Percentiles rank a stretch among this genome's conserved stretches.
These are phyloP conservation scores for Podabrus alpinus DNA, from an alignment of 2,888 invertebrate species.

Conservation along the genomic window DNA sequence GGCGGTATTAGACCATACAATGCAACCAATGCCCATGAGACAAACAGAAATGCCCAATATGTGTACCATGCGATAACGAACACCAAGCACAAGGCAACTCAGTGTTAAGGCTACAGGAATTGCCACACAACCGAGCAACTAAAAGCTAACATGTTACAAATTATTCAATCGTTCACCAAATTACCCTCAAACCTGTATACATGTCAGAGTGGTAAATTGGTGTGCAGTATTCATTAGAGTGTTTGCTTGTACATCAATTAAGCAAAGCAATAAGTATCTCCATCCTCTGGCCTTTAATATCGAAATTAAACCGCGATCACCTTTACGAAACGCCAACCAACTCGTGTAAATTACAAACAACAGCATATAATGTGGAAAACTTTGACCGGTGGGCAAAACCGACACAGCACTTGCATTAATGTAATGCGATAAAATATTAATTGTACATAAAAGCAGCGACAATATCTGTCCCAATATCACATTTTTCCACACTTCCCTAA, in stretches of 20 bases:
- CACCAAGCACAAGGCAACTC: slow-evolving; percentile 77
- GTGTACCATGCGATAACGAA: slow-evolving; percentile 75
- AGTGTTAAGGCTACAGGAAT: slow-evolving; percentile 80
- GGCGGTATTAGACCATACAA: slow-evolving; percentile 83
- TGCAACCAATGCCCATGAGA: slow-evolving; percentile 79
- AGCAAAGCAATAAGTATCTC: slow-evolving; percentile 76
- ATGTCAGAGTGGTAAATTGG: slow-evolving; percentile 72
- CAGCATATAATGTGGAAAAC: slow-evolving; percentile 77
- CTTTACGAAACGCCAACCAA: slow-evolving; percentile 72
- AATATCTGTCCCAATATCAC: slow-evolving; percentile 76
- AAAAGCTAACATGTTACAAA: slow-evolving; percentile 54
- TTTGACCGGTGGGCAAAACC: slow-evolving; percentile 79
- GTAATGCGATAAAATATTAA: slow-evolving; percentile 73
- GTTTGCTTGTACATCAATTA: slow-evolving; percentile 85
- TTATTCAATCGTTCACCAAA: not conserved
- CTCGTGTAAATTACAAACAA: slow-evolving; percentile 78
- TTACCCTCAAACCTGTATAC: slow-evolving; percentile 64
- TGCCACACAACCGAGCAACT: slow-evolving; percentile 84
- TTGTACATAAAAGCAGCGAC: slow-evolving; percentile 76
- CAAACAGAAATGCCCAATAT: slow-evolving; percentile 80
- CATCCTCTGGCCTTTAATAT: slow-evolving; percentile 73
- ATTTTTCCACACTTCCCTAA: slow-evolving; percentile 73
- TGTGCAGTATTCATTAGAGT: slow-evolving; percentile 82
- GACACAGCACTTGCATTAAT: slow-evolving; percentile 71
- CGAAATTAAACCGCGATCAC: slow-evolving; percentile 63